Conservation (phyloP, 1,140 invertebrate genomes). For the Paraescarpia echinospica region DNA sequence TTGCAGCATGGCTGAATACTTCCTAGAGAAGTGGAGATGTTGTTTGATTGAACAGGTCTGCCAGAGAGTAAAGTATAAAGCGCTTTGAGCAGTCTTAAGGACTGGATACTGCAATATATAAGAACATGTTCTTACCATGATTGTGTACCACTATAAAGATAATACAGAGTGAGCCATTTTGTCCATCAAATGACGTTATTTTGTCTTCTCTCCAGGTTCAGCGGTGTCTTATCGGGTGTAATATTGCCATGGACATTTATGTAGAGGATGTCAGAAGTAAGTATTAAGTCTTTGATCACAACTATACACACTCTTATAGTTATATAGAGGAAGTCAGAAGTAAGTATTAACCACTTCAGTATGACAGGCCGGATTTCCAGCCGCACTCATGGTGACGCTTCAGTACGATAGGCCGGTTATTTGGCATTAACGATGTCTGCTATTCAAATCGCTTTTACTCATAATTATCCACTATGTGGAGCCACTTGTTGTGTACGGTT, state of each 20-base stretch:
- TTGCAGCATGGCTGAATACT: neutral
- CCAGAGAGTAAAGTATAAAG: neutral
- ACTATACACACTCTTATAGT: too few species aligned
- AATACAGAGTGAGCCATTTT: neutral
- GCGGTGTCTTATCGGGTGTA: slow-evolving; percentile 24
- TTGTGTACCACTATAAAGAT: too few species aligned
- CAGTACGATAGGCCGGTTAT: too few species aligned
- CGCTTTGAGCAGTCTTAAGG: too few species aligned
- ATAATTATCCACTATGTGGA: too few species aligned
- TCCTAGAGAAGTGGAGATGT: neutral
- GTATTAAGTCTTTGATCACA: neutral
- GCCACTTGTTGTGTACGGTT: too few species aligned
- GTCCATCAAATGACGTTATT: neutral
- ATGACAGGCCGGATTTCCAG: too few species aligned
- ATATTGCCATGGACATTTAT: slow-evolving; percentile 26
- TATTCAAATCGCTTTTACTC: too few species aligned
- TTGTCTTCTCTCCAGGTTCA: slow-evolving; percentile 23
- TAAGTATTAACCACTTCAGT: too few species aligned
- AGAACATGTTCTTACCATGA: too few species aligned
- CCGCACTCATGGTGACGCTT: too few species aligned
- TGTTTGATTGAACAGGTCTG: neutral
- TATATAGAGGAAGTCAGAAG: too few species aligned
- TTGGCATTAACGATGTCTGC: neutral
- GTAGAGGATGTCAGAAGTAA: slow-evolving; percentile 24
- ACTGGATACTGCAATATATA: neutral